These are phyloP conservation scores for Notodonta dromedarius DNA, from an alignment of 2,888 invertebrate species.

Conservation along the genomic window DNA sequence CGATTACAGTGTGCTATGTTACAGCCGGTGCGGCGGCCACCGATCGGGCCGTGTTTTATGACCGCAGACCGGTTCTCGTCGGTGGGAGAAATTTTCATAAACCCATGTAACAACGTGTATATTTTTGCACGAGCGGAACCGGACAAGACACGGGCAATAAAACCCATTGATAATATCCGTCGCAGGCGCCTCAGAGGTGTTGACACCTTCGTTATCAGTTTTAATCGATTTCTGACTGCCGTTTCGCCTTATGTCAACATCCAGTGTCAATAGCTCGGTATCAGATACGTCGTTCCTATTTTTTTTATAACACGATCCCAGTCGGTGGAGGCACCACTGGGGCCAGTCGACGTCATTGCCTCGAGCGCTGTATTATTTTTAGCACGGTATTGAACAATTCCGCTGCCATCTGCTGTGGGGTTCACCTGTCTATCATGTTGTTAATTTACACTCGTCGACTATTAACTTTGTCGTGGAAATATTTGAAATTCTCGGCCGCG, in stretches of 20 bases:
- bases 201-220: constrained; percentile 70
- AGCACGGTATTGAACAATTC: constrained; percentile 75
- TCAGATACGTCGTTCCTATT: constrained; percentile 76
- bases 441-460: constrained; percentile 71
- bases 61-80: constrained; percentile 43
- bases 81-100: constrained; percentile 45
- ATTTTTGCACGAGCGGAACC: constrained; percentile 70
- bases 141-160: constrained; percentile 48
- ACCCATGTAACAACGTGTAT: constrained; percentile 25
- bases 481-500: constrained; percentile 66
- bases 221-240: constrained; percentile 82
- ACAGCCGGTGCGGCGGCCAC: constrained; percentile 19
- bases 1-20: constrained; percentile 33
- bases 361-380: constrained; percentile 66
- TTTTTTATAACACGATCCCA: constrained; percentile 60
- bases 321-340: constrained; percentile 49
- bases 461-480: constrained; percentile 63
- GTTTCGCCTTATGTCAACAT: constrained; percentile 81
- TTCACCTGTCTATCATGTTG: constrained; percentile 79
- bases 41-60: constrained; percentile 37
- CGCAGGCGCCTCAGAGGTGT: constrained; percentile 72
- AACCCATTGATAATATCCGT: constrained; percentile 66
- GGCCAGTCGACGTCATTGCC: constrained; percentile 36
- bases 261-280: constrained; percentile 77
- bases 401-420: constrained; percentile 69